Evolutionary conservation across 2,797 vertebrate genomes (phyloP), one percentile per base, ranked within the genome.

Genomic region (Acanthornis magna): DNA sequence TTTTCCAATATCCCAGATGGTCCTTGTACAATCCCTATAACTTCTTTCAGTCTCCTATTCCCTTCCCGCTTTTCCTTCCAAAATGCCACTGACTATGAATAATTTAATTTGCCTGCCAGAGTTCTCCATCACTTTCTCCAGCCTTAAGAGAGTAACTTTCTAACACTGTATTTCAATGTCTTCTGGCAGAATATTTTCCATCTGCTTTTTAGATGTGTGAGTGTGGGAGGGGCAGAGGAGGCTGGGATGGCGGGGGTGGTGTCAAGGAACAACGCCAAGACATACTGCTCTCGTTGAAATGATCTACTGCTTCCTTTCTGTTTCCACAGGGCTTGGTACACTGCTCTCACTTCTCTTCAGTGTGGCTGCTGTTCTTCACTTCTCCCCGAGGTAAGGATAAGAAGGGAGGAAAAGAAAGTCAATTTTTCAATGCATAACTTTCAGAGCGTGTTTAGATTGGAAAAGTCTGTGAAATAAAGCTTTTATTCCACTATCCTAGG

Each of bases 111-210:
- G 68, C 88, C 73, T 95, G 91, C 94, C 94, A 97, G 89, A 91
- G 75, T 70, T 95, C 85, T 97, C 95, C 95, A 75, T 96, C 93
- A 96, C 83, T 97, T 96, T 97, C 92, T 96, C 67, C 84, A 94
- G 79, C 77, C 92, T 91, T 84, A 76, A 53, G 76, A 95, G 93
- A 96, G 70, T 96, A 89, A 96, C 91, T 97, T 97, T 96, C 84
- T 91, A 96, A 77, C n/a, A 83, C 67, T 97, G 93, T 91, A 92
- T 96, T 95, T 96, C 81, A 96, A 61, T 89, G 88, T 91, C 86
- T 97, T 71, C 84, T 97, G 89, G 81, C 89, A 95, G 95, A 96
- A 97, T 97, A 95, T 92, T 96, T 97, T 96, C 95, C 96, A 94
- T 96, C 97, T 97, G 96, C 75, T 95, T 97, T 97, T 96, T 84